Evolutionary conservation across 2,797 vertebrate species (phyloP).

Genomic region (Enteromius mattozi): DNA sequence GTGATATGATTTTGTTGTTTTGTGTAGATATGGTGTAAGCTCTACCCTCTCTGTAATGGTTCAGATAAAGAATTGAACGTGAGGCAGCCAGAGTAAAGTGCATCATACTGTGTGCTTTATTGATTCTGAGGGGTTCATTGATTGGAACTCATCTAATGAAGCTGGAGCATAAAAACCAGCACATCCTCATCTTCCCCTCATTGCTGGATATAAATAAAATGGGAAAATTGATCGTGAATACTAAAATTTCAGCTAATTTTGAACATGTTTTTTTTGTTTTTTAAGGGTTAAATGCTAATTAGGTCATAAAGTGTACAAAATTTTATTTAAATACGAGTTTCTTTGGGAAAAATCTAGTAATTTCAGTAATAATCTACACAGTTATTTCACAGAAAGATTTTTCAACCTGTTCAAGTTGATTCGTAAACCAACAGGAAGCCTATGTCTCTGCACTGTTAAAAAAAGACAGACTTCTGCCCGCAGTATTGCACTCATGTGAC

Average conservation of each 20-base stretch:
- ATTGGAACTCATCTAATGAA: slow-evolving; percentile 24
- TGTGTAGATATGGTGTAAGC: neutral
- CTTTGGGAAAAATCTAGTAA: neutral
- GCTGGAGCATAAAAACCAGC: neutral
- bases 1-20: neutral
- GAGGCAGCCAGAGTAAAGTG: neutral
- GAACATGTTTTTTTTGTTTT: neutral
- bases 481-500: neutral
- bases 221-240: neutral
- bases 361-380: neutral
- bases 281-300: neutral
- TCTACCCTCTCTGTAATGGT: slow-evolving; percentile 7
- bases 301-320: neutral
- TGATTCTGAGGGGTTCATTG: neutral
- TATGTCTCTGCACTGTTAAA: too few relatives aligned
- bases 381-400: neutral
- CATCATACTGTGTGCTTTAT: neutral
- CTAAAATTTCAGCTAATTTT: neutral
- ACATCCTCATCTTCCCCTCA: neutral
- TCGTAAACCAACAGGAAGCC: neutral
- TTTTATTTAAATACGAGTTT: neutral
- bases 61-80: neutral
- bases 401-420: neutral
- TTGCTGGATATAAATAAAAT: neutral
- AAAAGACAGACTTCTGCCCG: neutral